phyloP scores from a whole-genome alignment of 2,888 invertebrate species.

The Stenurella melanura region DNA sequence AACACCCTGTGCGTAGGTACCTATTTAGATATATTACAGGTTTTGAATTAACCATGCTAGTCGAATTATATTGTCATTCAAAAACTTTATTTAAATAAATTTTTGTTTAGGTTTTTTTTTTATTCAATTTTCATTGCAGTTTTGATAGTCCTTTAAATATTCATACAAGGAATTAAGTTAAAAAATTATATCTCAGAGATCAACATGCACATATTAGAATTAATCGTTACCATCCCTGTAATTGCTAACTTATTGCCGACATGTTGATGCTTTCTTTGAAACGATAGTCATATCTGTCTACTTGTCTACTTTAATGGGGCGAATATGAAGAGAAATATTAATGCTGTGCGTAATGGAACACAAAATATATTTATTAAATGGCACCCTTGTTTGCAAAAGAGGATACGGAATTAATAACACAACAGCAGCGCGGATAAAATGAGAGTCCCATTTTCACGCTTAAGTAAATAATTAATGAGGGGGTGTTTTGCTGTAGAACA shows the following conservation, averaged over 20 bases:
- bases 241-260: neutral
- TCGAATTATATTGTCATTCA: too few relatives aligned
- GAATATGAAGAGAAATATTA: conserved; percentile 5
- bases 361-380: conserved; percentile 22
- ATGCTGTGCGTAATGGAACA: conserved; percentile 18
- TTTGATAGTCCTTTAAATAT: too few relatives aligned
- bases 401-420: conserved; percentile 21
- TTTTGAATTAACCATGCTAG: too few relatives aligned
- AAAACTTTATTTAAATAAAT: too few relatives aligned
- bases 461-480: conserved; percentile 18
- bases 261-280: neutral
- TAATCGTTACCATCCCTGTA: neutral
- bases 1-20: too few relatives aligned
- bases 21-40: too few relatives aligned
- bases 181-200: too few relatives aligned
- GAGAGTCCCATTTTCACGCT: conserved; percentile 5
- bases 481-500: conserved; percentile 5
- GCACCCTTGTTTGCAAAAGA: neutral
- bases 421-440: conserved; percentile 16
- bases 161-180: too few relatives aligned
- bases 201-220: too few relatives aligned
- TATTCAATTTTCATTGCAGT: too few relatives aligned
- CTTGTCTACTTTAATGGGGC: neutral
- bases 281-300: neutral
- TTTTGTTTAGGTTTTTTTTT: too few relatives aligned